Conservation (phyloP, 2,113 vertebrate genomes). For the Pterophyllum scalare region DNA sequence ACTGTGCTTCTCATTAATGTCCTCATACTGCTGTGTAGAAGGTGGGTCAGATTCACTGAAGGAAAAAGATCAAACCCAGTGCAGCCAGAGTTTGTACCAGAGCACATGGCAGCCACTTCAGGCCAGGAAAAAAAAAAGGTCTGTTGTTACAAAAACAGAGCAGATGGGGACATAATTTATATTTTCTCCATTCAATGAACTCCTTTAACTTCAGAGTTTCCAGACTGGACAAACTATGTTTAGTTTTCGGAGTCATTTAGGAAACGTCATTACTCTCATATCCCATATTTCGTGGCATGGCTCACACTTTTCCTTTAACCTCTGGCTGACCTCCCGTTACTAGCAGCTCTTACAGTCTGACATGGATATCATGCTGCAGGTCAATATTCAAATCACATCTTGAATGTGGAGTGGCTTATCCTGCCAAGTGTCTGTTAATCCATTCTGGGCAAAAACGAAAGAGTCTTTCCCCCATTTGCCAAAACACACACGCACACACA, state of each 20-base stretch:
- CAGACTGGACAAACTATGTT: constrained; percentile 1
- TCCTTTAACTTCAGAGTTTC: constrained; percentile 20
- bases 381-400: constrained; percentile 59
- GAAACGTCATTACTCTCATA: constrained; percentile 15
- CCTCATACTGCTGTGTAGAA: constrained; percentile 48
- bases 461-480: constrained; percentile 20
- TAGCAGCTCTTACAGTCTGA: constrained; percentile 37
- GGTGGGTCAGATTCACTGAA: constrained; percentile 34
- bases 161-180: background rate
- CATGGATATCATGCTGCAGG: constrained; percentile 26
- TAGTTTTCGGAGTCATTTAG: constrained; percentile 1
- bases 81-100: background rate
- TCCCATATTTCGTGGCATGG: constrained; percentile 13
- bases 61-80: constrained; percentile 17
- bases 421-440: constrained; percentile 44
- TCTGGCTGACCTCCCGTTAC: constrained; percentile 50
- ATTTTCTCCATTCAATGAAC: background rate
- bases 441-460: constrained; percentile 29
- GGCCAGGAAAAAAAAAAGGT: background rate
- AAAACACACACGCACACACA: background rate
- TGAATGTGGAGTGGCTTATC: constrained; percentile 12
- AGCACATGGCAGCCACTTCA: background rate
- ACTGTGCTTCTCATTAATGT: constrained; percentile 68
- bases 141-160: constrained; percentile 2
- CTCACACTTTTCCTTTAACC: constrained; percentile 29